Conservation (phyloP, 2,888 invertebrate genomes). For the Habroteleia sp. region DNA sequence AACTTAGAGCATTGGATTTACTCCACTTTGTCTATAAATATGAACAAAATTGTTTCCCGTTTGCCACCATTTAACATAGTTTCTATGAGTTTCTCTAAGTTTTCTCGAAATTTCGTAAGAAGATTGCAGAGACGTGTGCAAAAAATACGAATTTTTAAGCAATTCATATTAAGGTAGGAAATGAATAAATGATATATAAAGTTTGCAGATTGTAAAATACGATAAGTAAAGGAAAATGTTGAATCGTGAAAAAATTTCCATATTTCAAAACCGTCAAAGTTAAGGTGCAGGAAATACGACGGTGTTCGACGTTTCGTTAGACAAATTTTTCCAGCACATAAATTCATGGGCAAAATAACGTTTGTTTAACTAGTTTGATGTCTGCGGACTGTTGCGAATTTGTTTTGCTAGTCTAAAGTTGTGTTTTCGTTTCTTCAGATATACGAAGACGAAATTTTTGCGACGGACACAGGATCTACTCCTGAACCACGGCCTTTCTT, state of each 20-base stretch:
- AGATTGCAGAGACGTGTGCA: slow-evolving; percentile 8
- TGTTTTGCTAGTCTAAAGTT: slow-evolving; percentile 26
- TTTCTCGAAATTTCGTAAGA: slow-evolving; percentile 7
- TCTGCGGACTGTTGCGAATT: slow-evolving; percentile 31
- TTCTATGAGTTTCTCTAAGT: slow-evolving; percentile 3
- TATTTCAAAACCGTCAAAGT: slow-evolving; percentile 53
- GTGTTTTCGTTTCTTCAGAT: slow-evolving; percentile 67
- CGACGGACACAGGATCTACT: slow-evolving; percentile 81
- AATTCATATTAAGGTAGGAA: slow-evolving; percentile 14
- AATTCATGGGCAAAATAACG: slow-evolving; percentile 43
- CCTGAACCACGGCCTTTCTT: slow-evolving; percentile 88
- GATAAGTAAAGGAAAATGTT: slow-evolving; percentile 38
- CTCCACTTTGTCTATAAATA: slow-evolving; percentile 37
- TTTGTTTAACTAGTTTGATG: slow-evolving; percentile 47
- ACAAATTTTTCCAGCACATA: slow-evolving; percentile 32
- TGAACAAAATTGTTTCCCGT: slow-evolving; percentile 28
- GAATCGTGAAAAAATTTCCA: slow-evolving; percentile 42
- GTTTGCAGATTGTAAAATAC: slow-evolving; percentile 50
- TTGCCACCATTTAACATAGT: slow-evolving; percentile 31
- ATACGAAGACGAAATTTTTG: slow-evolving; percentile 77
- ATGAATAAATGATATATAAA: slow-evolving; percentile 59
- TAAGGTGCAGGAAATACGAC: slow-evolving; percentile 32
- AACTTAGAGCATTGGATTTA: slow-evolving; percentile 28
- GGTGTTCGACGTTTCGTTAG: slow-evolving; percentile 34
- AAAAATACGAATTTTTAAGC: slow-evolving; percentile 20